A percentile compares a stretch with the other conserved stretches of the same genome.
These are phyloP conservation scores for Rhadina sibilatrix DNA, from an alignment of 2,113 vertebrate genomes.

Conservation along the genomic window DNA sequence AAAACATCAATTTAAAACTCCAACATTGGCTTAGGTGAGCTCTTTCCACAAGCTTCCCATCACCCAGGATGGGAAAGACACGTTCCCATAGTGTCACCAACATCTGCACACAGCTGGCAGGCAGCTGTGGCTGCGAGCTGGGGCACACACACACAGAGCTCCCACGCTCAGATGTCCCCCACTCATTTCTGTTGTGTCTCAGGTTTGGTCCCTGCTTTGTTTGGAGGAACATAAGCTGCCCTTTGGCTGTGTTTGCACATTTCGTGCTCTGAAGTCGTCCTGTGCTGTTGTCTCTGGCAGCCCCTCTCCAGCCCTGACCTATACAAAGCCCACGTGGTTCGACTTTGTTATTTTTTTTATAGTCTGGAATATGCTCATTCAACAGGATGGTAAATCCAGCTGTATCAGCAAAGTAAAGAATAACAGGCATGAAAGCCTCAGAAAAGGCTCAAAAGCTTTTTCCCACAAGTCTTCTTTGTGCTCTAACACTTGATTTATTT, in stretches of 20 bases:
- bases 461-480: conserved; percentile 64
- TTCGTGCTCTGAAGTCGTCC: not conserved
- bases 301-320: not conserved
- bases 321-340: conserved; percentile 34
- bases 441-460: conserved; percentile 50
- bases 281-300: conserved; percentile 46
- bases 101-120: conserved; percentile 28
- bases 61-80: not conserved
- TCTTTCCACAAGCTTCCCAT: not conserved
- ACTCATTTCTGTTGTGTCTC: not conserved
- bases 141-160: not conserved
- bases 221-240: not conserved
- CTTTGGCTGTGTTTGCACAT: conserved; percentile 20
- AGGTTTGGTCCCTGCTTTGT: not conserved
- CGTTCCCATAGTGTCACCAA: not conserved
- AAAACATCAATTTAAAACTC: not conserved
- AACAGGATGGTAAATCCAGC: conserved; percentile 58
- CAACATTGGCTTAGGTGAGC: not conserved
- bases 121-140: not conserved
- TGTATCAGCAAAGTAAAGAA: conserved; percentile 63
- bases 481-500: conserved; percentile 60
- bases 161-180: not conserved
- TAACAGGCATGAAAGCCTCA: conserved; percentile 60
- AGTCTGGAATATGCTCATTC: conserved; percentile 55
- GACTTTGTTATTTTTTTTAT: conserved; percentile 36